Evolutionary conservation across 2,888 invertebrate genomes (phyloP).

Genomic region (Leptopilina syphax): DNA sequence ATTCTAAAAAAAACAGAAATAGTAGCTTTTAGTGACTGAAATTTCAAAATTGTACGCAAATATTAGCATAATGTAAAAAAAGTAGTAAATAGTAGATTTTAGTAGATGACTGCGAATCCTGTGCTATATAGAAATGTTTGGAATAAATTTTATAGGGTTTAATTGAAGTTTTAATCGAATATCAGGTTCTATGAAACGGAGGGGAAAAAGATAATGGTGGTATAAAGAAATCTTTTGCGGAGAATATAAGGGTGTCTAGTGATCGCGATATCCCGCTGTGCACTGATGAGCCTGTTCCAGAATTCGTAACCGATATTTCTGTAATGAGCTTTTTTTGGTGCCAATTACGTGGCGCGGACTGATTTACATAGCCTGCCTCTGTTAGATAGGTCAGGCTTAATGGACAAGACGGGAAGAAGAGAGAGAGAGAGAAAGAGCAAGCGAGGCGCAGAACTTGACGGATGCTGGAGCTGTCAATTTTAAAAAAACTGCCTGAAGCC

Average conservation of each 20-base stretch:
- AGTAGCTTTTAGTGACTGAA: no score
- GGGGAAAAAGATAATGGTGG: conserved; percentile 42
- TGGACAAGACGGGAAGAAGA: conserved; percentile 57
- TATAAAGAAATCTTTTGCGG: conserved; percentile 34
- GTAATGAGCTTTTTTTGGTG: conserved; percentile 74
- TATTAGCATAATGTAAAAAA: no score
- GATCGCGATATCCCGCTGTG: conserved; percentile 68
- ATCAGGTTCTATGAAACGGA: neutral
- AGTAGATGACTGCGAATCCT: no score
- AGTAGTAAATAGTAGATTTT: no score
- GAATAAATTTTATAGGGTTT: no score
- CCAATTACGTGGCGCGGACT: conserved; percentile 70
- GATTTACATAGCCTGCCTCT: conserved; percentile 72
- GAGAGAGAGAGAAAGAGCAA: conserved; percentile 43
- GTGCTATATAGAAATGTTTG: no score
- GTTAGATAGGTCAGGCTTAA: conserved; percentile 65
- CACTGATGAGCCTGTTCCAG: conserved; percentile 64
- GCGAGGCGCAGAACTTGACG: conserved; percentile 57
- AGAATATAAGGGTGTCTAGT: conserved; percentile 57
- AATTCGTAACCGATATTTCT: conserved; percentile 61
- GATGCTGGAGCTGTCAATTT: conserved; percentile 74
- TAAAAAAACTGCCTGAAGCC: conserved; percentile 67
- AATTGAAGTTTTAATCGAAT: conserved; percentile 8
- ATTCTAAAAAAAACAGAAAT: no score
- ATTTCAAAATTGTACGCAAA: no score